Evolutionary conservation across 2,797 vertebrate genomes (phyloP).

Genomic region (Silurus lanzhouensis): DNA sequence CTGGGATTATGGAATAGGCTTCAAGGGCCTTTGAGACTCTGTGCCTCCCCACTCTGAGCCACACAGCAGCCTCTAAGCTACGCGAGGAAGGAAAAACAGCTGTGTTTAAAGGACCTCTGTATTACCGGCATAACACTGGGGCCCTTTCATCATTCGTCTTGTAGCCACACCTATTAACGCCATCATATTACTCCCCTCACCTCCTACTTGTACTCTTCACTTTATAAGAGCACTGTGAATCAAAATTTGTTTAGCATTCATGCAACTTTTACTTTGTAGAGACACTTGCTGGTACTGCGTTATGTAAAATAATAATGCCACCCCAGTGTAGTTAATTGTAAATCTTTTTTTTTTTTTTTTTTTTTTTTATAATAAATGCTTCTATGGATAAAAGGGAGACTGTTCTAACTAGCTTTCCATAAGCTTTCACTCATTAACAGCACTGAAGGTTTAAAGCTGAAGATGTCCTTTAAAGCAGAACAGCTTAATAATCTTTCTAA

Average conservation of each 20-base stretch:
- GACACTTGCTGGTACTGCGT: not conserved
- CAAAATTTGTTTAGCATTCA: slow-evolving; percentile 27
- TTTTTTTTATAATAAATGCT: not conserved
- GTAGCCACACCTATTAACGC: slow-evolving; percentile 34
- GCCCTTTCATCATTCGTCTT: slow-evolving; percentile 45
- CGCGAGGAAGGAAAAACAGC: slow-evolving; percentile 50
- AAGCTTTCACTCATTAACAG: not conserved
- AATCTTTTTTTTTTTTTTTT: not conserved
- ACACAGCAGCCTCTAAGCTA: slow-evolving; percentile 48
- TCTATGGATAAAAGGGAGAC: not conserved
- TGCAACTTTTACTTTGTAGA: slow-evolving; percentile 7
- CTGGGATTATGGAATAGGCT: not conserved
- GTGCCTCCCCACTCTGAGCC: not conserved
- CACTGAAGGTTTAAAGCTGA: not conserved
- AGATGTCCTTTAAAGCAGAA: not conserved
- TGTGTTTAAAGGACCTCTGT: slow-evolving; percentile 49
- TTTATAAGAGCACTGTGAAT: slow-evolving; percentile 6
- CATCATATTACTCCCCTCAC: slow-evolving; percentile 20
- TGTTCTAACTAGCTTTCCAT: not conserved
- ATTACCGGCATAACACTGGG: slow-evolving; percentile 46
- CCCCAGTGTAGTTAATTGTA: not conserved
- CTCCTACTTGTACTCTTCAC: not conserved
- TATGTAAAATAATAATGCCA: not conserved
- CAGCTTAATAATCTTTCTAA: not conserved
- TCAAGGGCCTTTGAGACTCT: not conserved